Evolutionary conservation across 2,797 vertebrate species (phyloP).

Genomic region (Pyrocephalus nanus): DNA sequence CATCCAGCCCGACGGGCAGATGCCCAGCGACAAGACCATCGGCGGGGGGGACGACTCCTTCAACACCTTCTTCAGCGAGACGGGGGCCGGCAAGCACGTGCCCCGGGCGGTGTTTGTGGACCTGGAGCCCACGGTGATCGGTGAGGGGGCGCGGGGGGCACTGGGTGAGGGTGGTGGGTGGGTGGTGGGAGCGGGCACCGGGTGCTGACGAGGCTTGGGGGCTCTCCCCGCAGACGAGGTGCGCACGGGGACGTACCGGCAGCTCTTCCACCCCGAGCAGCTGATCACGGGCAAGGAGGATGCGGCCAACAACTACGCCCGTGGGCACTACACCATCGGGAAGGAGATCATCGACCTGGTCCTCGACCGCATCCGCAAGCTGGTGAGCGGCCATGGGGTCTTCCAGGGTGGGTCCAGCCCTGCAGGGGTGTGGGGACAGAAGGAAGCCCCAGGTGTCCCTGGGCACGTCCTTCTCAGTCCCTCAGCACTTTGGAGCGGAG

Average conservation of each 20-base stretch:
- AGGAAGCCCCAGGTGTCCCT: neutral
- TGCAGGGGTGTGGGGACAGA: neutral
- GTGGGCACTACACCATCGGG: slow-evolving; percentile 79
- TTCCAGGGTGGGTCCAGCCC: too few species aligned
- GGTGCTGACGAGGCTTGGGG: neutral
- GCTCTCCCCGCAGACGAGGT: neutral
- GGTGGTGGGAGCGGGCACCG: accelerated
- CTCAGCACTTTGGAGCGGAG: too few species aligned
- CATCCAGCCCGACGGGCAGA: slow-evolving; percentile 81
- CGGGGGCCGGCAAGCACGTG: slow-evolving; percentile 80
- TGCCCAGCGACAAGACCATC: slow-evolving; percentile 83
- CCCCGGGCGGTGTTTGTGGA: slow-evolving; percentile 80
- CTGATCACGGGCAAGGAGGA: slow-evolving; percentile 80
- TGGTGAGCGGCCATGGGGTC: neutral
- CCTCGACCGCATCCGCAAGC: slow-evolving; percentile 50
- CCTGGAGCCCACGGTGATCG: slow-evolving; percentile 76
- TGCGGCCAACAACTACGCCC: slow-evolving; percentile 81
- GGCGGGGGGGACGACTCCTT: slow-evolving; percentile 80
- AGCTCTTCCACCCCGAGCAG: slow-evolving; percentile 80
- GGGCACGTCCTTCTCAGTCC: too few species aligned
- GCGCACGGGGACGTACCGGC: slow-evolving; percentile 50
- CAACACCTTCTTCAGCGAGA: neutral
- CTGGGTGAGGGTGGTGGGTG: too few species aligned
- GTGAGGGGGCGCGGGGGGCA: neutral
- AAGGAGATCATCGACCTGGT: slow-evolving; percentile 78